These are phyloP conservation scores for Lepidocyrtoides sp. DNA, from an alignment of 2,888 invertebrate genomes.

Conservation along the genomic window DNA sequence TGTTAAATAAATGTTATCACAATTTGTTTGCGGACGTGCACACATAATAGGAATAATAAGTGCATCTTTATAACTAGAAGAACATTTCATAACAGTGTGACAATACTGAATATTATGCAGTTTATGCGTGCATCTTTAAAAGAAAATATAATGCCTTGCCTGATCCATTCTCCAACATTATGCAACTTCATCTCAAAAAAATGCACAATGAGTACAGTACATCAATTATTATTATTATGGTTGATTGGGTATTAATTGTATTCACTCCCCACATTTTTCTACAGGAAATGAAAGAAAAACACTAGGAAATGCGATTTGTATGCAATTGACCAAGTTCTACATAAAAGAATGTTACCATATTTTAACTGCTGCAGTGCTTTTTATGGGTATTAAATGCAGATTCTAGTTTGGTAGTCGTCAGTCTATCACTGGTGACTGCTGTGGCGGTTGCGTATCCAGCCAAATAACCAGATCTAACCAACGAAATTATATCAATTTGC, in stretches of 20 bases:
- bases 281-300: neutral
- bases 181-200: neutral
- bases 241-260: neutral
- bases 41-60: neutral
- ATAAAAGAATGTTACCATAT: neutral
- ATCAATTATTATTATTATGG: neutral
- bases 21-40: neutral
- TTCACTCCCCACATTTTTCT: neutral
- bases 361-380: neutral
- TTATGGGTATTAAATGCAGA: slow-evolving; percentile 43
- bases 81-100: neutral
- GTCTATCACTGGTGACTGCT: neutral
- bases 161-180: neutral
- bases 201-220: neutral
- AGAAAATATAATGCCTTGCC: neutral
- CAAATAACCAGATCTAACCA: neutral
- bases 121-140: neutral
- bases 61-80: neutral
- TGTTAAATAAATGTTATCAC: neutral
- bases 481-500: neutral
- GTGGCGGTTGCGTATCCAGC: neutral
- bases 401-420: neutral
- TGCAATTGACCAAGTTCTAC: neutral
- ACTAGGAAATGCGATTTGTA: slow-evolving; percentile 47
- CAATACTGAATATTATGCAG: neutral